These are phyloP conservation scores for Cordilura impudica DNA, from an alignment of 2,888 invertebrate species.

Conservation along the genomic window DNA sequence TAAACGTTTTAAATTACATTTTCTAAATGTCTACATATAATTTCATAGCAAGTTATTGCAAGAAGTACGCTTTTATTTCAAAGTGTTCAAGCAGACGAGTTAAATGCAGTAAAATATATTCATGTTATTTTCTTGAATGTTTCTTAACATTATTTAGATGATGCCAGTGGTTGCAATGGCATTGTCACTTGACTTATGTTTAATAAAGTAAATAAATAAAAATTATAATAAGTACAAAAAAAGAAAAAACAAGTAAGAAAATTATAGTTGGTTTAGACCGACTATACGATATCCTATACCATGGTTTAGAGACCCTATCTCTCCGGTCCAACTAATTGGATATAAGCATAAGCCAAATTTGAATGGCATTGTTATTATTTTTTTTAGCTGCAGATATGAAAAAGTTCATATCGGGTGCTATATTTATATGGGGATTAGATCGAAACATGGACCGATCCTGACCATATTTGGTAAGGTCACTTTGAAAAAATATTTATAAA, in stretches of 20 bases:
- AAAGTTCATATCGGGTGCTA: too few relatives aligned
- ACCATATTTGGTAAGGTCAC: too few relatives aligned
- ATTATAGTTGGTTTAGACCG: too few relatives aligned
- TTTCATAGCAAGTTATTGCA: background rate
- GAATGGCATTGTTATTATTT: too few relatives aligned
- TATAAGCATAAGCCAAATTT: too few relatives aligned
- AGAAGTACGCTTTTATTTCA: background rate
- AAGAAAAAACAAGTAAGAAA: background rate
- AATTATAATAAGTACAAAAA: background rate
- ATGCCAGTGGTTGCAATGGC: background rate
- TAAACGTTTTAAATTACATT: slow-evolving; percentile 17
- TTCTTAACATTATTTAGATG: background rate
- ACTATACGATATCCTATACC: too few relatives aligned
- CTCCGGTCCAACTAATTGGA: too few relatives aligned
- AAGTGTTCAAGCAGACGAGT: background rate
- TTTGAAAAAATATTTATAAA: too few relatives aligned
- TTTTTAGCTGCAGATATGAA: too few relatives aligned
- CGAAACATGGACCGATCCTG: background rate
- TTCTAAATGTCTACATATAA: background rate
- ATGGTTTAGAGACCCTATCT: too few relatives aligned
- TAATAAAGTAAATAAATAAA: background rate
- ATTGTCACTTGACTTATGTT: slow-evolving; percentile 38
- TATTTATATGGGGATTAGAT: too few relatives aligned
- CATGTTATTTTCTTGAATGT: too few relatives aligned
- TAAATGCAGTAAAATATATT: background rate